phyloP scores from a whole-genome alignment of 2,888 invertebrate genomes.

The Zhuqinia jingwanae region DNA sequence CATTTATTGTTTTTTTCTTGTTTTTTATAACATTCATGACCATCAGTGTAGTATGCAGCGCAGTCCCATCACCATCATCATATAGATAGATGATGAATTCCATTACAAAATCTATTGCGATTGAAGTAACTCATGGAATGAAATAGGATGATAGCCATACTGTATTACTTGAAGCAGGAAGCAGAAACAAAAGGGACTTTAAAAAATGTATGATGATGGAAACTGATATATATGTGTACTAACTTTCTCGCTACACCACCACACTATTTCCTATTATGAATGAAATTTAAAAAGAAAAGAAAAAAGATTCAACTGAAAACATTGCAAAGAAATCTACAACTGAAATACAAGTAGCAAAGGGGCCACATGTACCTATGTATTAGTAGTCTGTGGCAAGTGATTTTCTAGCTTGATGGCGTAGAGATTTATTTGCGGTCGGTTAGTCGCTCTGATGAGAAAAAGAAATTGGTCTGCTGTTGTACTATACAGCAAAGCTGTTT shows the following conservation, averaged over 20 bases:
- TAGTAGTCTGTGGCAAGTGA: slow-evolving; percentile 49
- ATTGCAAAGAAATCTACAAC: no score
- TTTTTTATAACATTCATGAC: no score
- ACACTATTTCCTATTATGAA: no score
- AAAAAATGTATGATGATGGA: slow-evolving; percentile 51
- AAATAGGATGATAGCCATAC: slow-evolving; percentile 56
- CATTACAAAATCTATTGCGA: slow-evolving; percentile 52
- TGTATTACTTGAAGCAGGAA: slow-evolving; percentile 41
- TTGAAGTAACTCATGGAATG: slow-evolving; percentile 44
- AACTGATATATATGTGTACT: slow-evolving; percentile 26
- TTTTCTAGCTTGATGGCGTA: slow-evolving; percentile 58
- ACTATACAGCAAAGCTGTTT: not conserved
- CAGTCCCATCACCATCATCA: no score
- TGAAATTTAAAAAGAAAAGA: no score
- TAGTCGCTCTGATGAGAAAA: slow-evolving; percentile 67
- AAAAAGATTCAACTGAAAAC: no score
- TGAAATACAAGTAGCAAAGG: no score
- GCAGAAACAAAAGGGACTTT: not conserved
- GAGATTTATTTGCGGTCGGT: slow-evolving; percentile 71
- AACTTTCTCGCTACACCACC: not conserved
- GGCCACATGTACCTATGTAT: no score
- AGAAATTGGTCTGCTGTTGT: slow-evolving; percentile 60
- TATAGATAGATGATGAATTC: slow-evolving; percentile 57
- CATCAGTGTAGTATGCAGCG: no score
- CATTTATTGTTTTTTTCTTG: no score